Base-by-base conservation (phyloP, 2,888 invertebrate genomes). In the Tetragonula carbonaria region DNA sequence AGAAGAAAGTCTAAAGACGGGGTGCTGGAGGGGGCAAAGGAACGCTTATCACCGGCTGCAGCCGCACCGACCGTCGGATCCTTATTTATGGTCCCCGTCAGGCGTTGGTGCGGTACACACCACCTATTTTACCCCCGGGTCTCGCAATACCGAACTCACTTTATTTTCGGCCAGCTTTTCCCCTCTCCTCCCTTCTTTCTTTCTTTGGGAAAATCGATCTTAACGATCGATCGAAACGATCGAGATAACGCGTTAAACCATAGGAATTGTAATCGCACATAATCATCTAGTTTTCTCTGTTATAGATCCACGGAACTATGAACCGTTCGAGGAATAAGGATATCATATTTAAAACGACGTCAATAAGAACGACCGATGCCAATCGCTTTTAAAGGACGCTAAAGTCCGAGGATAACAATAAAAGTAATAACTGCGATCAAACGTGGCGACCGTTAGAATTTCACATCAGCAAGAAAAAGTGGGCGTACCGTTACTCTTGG, bases 41-140 rank as follows among this genome's bases (percentile, higher is more conserved):
- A 92, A 92, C 91, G 93, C 93, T 94, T 93, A 94, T 94, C 93
- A 93, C 92, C 87, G 92, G 84, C 87, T 91, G 92, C 93, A 93
- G 93, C 92, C 92, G 91, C 91, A 90, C 91, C 93, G 92, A 92
- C 93, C 94, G 93, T 93, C 94, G 93, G 93, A 94, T 94, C 93
- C 92, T 94, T 93, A 94, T 94, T 94, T 94, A 94, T 93, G 92
- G 87, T 84, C 90, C 87, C 89, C 89, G 92, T 91, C 92, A 92
- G 91, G 88, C 90, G 87, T 87, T 87, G 90, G 88, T 88, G 88
- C 87, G 86, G 87, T 87, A 82, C 84, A 90, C 87, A 89, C 86
- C 90, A 91, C 89, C 91, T 90, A 92, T 91, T 92, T 92, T 90
- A 91, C 88, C 88, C 90, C 78, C 80, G 77, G 88, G 84, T 86